Percentiles rank a stretch among this genome's conserved stretches.
phyloP scores from a whole-genome alignment of 2,888 invertebrate species.

The Andricus curvator region DNA sequence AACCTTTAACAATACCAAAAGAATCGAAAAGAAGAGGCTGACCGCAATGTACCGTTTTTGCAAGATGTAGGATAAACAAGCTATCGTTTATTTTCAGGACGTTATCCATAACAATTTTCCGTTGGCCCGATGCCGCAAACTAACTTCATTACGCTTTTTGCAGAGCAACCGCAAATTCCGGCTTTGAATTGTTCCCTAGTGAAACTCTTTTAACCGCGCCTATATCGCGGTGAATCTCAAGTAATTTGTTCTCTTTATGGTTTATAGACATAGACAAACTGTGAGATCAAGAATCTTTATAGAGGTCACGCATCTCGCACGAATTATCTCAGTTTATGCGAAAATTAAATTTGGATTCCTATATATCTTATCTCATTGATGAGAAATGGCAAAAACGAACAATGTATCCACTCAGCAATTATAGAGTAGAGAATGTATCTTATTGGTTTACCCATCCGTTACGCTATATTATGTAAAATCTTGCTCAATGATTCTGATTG shows the following conservation, averaged over 20 bases:
- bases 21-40: conserved; percentile 78
- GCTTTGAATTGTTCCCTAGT: conserved; percentile 59
- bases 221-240: background rate
- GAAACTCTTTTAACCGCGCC: background rate
- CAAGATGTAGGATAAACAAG: conserved; percentile 51
- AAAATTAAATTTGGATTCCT: background rate
- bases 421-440: background rate
- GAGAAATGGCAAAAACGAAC: background rate
- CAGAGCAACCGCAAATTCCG: conserved; percentile 71
- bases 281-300: background rate
- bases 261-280: background rate
- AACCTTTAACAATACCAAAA: conserved; percentile 68
- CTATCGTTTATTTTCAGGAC: conserved; percentile 57
- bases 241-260: background rate
- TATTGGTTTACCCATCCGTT: conserved; percentile 22
- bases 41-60: conserved; percentile 66
- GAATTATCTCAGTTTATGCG: background rate
- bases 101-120: conserved; percentile 72
- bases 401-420: conserved; percentile 14
- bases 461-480: conserved; percentile 52
- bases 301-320: background rate
- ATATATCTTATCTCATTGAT: background rate
- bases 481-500: conserved; percentile 52
- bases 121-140: conserved; percentile 67
- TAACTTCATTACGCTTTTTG: conserved; percentile 73